Evolutionary conservation across 2,888 invertebrate species (phyloP).

Genomic region (Brenthis ino): DNA sequence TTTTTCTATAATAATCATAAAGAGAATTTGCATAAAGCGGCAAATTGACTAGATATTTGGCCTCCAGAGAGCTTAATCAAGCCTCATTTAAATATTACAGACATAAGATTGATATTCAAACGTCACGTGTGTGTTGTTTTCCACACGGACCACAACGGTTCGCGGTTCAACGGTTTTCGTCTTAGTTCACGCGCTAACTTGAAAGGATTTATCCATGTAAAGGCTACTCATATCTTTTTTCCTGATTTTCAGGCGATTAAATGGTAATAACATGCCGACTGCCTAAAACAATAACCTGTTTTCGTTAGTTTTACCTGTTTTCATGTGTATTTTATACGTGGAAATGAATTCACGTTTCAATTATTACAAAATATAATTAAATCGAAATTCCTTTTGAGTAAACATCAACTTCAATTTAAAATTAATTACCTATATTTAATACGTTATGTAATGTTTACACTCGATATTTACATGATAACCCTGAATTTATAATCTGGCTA

Average conservation of each 20-base stretch:
- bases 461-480: constrained; percentile 2
- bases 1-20: too few species aligned
- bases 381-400: not conserved
- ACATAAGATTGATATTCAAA: too few species aligned
- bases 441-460: constrained; percentile 2
- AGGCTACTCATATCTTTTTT: not conserved
- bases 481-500: not conserved
- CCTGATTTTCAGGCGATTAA: constrained; percentile 21
- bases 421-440: not conserved
- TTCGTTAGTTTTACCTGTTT: not conserved
- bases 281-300: not conserved
- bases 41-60: too few species aligned
- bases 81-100: too few species aligned
- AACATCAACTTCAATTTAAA: constrained; percentile 1
- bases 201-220: too few species aligned
- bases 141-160: too few species aligned
- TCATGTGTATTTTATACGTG: constrained; percentile 4
- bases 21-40: too few species aligned
- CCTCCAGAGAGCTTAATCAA: too few species aligned
- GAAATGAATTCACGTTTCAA: not conserved
- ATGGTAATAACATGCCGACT: constrained; percentile 12
- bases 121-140: too few species aligned
- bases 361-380: not conserved
- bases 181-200: too few species aligned
- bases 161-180: too few species aligned